Evolutionary conservation across 2,113 vertebrate species (phyloP).

Genomic region (Malurus melanocephalus): DNA sequence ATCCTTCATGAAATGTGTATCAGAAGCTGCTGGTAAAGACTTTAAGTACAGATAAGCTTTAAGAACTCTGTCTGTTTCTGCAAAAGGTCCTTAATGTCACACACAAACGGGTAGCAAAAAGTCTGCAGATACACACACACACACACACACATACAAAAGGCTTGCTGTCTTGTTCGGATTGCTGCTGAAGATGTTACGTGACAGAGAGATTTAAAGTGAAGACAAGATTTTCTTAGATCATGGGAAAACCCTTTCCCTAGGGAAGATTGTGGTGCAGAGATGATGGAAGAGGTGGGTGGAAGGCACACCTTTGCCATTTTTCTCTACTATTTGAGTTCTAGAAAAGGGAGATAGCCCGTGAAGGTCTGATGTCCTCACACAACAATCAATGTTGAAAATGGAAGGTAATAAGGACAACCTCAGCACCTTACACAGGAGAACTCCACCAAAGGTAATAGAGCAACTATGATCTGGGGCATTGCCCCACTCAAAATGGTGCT

Average conservation of each 20-base stretch:
- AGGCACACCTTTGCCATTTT: not conserved
- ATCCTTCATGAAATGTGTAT: not conserved
- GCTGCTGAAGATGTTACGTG: not conserved
- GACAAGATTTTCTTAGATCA: not conserved
- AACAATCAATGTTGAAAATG: not conserved
- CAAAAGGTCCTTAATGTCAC: not conserved
- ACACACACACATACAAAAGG: fast-evolving
- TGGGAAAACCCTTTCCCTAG: not conserved
- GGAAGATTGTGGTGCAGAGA: not conserved
- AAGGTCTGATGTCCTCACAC: not conserved
- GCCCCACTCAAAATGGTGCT: not conserved
- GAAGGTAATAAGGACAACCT: not conserved
- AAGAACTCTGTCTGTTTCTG: not conserved
- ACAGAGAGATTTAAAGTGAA: not conserved
- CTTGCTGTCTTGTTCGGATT: not conserved
- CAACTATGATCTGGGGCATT: not conserved
- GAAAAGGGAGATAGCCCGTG: not conserved
- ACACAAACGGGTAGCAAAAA: not conserved
- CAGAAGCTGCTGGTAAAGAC: not conserved
- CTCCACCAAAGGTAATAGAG: not conserved
- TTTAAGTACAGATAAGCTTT: not conserved
- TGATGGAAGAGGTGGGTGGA: not conserved
- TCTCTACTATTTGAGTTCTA: not conserved
- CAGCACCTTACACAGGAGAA: not conserved
- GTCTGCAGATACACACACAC: not conserved